Conservation (phyloP, 2,113 vertebrate species). For the Microtus ochrogaster region DNA sequence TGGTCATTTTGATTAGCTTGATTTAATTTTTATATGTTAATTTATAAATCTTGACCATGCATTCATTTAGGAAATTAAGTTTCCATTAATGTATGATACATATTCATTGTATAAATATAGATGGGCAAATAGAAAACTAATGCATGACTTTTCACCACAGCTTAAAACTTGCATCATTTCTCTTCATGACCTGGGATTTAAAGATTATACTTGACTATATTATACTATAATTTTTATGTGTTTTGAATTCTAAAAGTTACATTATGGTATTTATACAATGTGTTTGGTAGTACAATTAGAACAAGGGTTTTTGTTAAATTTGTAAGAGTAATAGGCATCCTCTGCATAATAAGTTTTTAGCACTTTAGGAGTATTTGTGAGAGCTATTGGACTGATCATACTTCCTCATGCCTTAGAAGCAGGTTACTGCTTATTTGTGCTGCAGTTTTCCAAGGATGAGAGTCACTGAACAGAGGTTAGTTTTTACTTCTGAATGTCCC, state of each 20-base stretch:
- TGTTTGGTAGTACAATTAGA: not conserved
- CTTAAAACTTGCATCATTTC: not conserved
- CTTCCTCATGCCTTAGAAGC: not conserved
- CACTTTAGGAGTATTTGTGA: not conserved
- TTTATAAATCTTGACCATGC: not conserved
- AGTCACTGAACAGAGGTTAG: not conserved
- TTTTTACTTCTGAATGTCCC: not conserved
- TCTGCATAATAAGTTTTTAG: not conserved
- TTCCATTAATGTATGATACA: not conserved
- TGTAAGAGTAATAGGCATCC: not conserved
- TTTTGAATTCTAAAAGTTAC: not conserved
- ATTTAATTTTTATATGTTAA: conserved; percentile 10
- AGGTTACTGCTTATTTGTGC: not conserved
- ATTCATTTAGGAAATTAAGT: not conserved
- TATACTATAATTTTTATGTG: not conserved
- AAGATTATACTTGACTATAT: not conserved
- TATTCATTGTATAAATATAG: conserved; percentile 6
- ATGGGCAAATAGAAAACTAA: not conserved
- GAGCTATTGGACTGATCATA: not conserved
- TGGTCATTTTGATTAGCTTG: not conserved
- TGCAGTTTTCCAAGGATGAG: not conserved
- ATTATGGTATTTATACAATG: not conserved
- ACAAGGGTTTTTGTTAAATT: not conserved
- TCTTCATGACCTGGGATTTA: not conserved
- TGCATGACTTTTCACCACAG: not conserved